A percentile compares a stretch with the other conserved stretches of the same genome.
phyloP scores from a whole-genome alignment of 1,140 invertebrate genomes.

The Chymomyza costata region DNA sequence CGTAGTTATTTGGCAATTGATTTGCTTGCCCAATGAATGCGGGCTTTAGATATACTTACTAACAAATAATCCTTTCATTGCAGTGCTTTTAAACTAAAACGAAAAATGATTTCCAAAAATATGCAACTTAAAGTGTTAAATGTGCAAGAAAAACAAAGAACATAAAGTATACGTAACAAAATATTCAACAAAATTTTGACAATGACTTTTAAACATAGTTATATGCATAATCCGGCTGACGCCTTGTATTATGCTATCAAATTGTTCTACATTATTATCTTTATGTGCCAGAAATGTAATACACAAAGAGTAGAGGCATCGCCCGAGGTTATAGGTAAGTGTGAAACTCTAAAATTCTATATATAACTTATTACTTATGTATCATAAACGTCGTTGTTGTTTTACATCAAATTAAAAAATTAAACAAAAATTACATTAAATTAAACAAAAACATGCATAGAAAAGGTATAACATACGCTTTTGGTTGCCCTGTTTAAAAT shows the following conservation, averaged over 20 bases:
- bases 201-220: background rate
- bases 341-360: background rate
- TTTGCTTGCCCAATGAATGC: background rate
- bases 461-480: no score
- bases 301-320: slow-evolving; percentile 54
- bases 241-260: slow-evolving; percentile 17
- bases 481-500: no score
- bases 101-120: no score
- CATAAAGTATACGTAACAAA: background rate
- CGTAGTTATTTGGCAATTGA: background rate
- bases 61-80: background rate
- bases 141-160: background rate
- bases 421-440: no score
- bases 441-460: no score
- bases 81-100: no score
- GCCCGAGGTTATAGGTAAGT: slow-evolving; percentile 66
- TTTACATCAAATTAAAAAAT: no score
- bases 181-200: slow-evolving; percentile 26
- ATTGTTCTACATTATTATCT: slow-evolving; percentile 26
- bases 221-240: background rate
- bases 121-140: no score
- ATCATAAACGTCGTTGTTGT: no score
- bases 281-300: slow-evolving; percentile 56
- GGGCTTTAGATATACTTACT: background rate
- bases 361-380: no score